These are phyloP conservation scores for Sebastes reedi DNA, from an alignment of 2,797 vertebrate species.

Conservation along the genomic window DNA sequence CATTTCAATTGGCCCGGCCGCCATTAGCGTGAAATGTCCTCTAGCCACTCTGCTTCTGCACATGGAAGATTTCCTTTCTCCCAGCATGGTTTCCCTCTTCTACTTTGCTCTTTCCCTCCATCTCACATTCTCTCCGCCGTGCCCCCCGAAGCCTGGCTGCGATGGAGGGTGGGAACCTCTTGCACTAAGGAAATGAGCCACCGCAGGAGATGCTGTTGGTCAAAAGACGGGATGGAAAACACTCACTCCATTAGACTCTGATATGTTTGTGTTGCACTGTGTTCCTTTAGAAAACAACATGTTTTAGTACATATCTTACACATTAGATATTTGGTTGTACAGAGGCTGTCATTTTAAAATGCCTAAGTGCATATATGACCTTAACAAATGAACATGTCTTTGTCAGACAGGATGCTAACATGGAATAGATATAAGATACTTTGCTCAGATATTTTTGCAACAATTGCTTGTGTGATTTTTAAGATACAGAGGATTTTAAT, in stretches of 20 bases:
- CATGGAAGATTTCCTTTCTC: slow-evolving; percentile 84
- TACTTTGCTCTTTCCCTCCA: slow-evolving; percentile 75
- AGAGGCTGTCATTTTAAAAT: slow-evolving; percentile 4
- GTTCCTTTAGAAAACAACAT: slow-evolving; percentile 35
- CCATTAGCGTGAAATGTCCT: slow-evolving; percentile 88
- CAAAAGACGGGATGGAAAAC: slow-evolving; percentile 70
- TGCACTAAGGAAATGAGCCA: slow-evolving; percentile 77
- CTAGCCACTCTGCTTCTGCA: slow-evolving; percentile 80
- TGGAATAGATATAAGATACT: not conserved
- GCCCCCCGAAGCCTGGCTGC: slow-evolving; percentile 67
- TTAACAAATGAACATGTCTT: slow-evolving; percentile 5
- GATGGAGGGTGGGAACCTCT: slow-evolving; percentile 71
- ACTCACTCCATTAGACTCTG: slow-evolving; percentile 58
- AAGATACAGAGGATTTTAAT: not conserved
- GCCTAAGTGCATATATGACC: slow-evolving; percentile 10
- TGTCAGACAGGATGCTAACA: not conserved
- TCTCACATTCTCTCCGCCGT: slow-evolving; percentile 63
- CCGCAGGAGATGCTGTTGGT: slow-evolving; percentile 77
- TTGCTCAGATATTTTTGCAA: not conserved
- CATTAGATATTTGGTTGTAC: slow-evolving; percentile 14
- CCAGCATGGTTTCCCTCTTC: slow-evolving; percentile 81
- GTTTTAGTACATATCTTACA: slow-evolving; percentile 11
- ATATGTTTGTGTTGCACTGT: slow-evolving; percentile 54
- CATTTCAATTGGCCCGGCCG: slow-evolving; percentile 85
- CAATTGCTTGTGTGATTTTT: not conserved